Percentiles rank a stretch among this genome's conserved stretches.
These are phyloP conservation scores for Iselma pallidipennis DNA, from an alignment of 2,888 invertebrate species.

Conservation along the genomic window DNA sequence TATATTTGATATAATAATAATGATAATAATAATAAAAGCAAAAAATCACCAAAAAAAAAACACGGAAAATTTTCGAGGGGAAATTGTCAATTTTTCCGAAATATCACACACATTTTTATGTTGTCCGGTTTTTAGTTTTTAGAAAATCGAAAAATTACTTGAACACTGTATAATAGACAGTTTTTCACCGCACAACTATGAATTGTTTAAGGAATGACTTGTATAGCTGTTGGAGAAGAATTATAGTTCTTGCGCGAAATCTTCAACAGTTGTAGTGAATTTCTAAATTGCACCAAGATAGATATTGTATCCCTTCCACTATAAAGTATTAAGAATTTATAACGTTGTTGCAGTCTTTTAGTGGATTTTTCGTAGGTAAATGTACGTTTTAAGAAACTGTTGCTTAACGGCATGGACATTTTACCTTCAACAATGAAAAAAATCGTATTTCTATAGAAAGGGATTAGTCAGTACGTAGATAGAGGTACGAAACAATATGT, in stretches of 20 bases:
- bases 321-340: background rate
- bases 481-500: no score
- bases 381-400: background rate
- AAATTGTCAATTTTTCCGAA: background rate
- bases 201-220: no score
- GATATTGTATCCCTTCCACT: constrained; percentile 42
- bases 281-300: constrained; percentile 40
- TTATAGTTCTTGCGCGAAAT: constrained; percentile 30
- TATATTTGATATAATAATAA: no score
- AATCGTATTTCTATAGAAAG: no score
- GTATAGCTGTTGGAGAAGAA: constrained; percentile 2
- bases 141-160: no score
- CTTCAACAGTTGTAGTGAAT: constrained; percentile 34
- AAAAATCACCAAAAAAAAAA: background rate
- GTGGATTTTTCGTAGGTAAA: constrained; percentile 6
- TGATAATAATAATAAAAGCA: background rate
- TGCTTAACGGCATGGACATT: constrained; percentile 19
- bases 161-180: no score
- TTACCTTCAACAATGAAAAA: no score
- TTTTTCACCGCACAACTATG: no score
- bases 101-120: background rate
- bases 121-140: no score
- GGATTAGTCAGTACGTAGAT: no score
- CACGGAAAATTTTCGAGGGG: no score
- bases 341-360: constrained; percentile 16